Evolutionary conservation across 2,888 invertebrate genomes (phyloP).

Genomic region (Globia sparganii): DNA sequence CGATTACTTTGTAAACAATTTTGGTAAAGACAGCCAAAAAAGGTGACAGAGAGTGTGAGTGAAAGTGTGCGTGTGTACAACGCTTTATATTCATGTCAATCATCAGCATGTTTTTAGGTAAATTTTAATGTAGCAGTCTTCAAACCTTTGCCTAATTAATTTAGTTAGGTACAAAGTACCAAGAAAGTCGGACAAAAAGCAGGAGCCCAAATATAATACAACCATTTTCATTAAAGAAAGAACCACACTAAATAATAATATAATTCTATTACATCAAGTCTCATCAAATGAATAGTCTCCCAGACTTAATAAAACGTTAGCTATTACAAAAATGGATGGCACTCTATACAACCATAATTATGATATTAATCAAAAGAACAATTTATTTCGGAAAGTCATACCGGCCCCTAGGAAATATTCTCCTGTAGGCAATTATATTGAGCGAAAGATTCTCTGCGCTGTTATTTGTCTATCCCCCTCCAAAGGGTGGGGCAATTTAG

Average conservation of each 20-base stretch:
- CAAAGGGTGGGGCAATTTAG: slow-evolving; percentile 39
- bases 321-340: slow-evolving; percentile 55
- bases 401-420: slow-evolving; percentile 50
- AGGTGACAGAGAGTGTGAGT: background rate
- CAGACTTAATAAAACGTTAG: slow-evolving; percentile 54
- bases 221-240: slow-evolving; percentile 3
- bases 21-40: background rate
- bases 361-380: slow-evolving; percentile 59
- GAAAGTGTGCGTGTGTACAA: background rate
- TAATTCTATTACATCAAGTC: slow-evolving; percentile 44
- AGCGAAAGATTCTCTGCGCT: slow-evolving; percentile 52
- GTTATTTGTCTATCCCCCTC: slow-evolving; percentile 56
- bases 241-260: slow-evolving; percentile 29
- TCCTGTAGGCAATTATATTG: slow-evolving; percentile 58
- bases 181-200: slow-evolving; percentile 6
- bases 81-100: background rate
- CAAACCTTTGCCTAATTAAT: background rate
- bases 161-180: background rate
- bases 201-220: background rate
- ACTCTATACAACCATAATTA: slow-evolving; percentile 57
- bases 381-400: slow-evolving; percentile 61
- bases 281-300: slow-evolving; percentile 51
- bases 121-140: background rate
- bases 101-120: background rate
- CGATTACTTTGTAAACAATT: slow-evolving; percentile 16